Conservation (phyloP, 1,140 invertebrate species). For the Oryctes rhinoceros region DNA sequence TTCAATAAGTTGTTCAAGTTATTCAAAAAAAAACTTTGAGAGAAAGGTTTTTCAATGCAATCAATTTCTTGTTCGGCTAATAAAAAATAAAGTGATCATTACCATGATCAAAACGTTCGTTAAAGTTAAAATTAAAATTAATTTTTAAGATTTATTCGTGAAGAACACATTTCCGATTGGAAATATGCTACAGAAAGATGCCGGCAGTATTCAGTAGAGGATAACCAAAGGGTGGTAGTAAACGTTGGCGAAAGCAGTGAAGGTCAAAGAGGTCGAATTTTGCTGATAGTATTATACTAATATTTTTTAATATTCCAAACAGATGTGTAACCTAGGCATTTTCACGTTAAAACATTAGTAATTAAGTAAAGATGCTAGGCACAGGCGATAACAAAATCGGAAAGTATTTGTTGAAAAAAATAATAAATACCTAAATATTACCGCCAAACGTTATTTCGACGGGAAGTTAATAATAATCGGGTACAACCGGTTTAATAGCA, state of each 20-base stretch:
- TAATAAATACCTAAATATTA: background rate
- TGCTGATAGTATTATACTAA: background rate
- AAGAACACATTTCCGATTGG: background rate
- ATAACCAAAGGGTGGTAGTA: background rate
- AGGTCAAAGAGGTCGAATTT: constrained; percentile 21
- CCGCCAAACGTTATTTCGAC: background rate
- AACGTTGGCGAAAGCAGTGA: background rate
- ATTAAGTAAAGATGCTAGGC: background rate
- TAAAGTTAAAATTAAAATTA: too few relatives aligned
- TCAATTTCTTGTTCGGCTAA: too few relatives aligned
- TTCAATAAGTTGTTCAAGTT: too few relatives aligned
- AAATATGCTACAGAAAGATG: background rate
- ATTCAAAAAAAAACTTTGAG: too few relatives aligned
- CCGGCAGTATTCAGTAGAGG: background rate
- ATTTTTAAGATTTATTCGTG: too few relatives aligned
- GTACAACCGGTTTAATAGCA: background rate
- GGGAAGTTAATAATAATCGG: background rate
- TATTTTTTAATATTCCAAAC: background rate
- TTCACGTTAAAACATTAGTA: too few relatives aligned
- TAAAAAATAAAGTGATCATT: too few relatives aligned
- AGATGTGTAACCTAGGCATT: too few relatives aligned
- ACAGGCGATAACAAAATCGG: background rate
- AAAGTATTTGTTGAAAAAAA: background rate
- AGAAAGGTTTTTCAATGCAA: too few relatives aligned
- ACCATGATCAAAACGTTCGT: too few relatives aligned